phyloP scores from a whole-genome alignment of 2,888 invertebrate species.

The Meiosimyza platycephala region DNA sequence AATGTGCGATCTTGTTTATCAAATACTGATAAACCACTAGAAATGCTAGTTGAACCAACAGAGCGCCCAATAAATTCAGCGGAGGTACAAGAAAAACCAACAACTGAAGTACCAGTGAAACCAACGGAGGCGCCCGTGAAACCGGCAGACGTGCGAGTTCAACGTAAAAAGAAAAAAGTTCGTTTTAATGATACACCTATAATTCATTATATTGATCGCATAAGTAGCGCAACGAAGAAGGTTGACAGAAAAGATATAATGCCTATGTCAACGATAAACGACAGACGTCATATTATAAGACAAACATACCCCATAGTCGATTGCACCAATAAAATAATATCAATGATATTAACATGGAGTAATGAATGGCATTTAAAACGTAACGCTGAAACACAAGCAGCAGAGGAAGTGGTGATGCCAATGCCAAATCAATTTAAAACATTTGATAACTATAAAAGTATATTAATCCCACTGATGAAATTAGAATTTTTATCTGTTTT shows the following conservation, averaged over 20 bases:
- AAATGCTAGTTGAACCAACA: background rate
- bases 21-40: background rate
- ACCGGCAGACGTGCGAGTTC: background rate
- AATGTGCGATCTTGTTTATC: slow-evolving; percentile 31
- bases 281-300: slow-evolving; percentile 49
- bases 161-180: slow-evolving; percentile 50
- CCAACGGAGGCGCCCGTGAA: background rate
- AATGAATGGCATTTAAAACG: slow-evolving; percentile 76
- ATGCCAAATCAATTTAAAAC: slow-evolving; percentile 71
- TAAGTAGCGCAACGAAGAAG: slow-evolving; percentile 46
- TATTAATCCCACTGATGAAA: slow-evolving; percentile 61
- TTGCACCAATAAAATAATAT: slow-evolving; percentile 68
- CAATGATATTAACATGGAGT: slow-evolving; percentile 74
- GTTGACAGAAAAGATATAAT: slow-evolving; percentile 49
- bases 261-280: slow-evolving; percentile 48
- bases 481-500: slow-evolving; percentile 58
- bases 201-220: slow-evolving; percentile 54
- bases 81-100: background rate
- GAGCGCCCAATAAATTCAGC: background rate
- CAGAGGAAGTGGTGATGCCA: slow-evolving; percentile 68
- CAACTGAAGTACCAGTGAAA: background rate
- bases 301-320: slow-evolving; percentile 48
- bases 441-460: slow-evolving; percentile 72
- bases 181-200: slow-evolving; percentile 53
- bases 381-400: slow-evolving; percentile 68